A percentile compares a stretch with the other conserved stretches of the same genome.
Evolutionary conservation across 2,113 vertebrate genomes (phyloP).

Genomic region (Takifugu bimaculatus): DNA sequence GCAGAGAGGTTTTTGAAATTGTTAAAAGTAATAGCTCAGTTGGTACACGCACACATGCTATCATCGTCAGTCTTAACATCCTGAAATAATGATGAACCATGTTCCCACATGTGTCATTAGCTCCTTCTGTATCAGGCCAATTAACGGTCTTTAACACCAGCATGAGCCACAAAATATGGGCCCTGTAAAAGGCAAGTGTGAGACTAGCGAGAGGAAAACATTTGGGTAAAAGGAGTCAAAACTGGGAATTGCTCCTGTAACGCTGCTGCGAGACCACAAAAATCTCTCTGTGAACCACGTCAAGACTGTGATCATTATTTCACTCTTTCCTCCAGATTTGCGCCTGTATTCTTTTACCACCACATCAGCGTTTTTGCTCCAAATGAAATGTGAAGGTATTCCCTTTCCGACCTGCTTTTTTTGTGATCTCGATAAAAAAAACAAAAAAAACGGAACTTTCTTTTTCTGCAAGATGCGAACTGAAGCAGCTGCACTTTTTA

Average conservation of each 20-base stretch:
- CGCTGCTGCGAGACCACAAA: conserved; percentile 68
- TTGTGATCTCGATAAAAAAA: conserved; percentile 74
- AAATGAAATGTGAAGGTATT: conserved; percentile 85
- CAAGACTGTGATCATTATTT: conserved; percentile 67
- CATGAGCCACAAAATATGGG: conserved; percentile 35
- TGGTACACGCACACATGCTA: conserved; percentile 13
- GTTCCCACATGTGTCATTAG: conserved; percentile 20
- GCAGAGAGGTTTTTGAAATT: conserved; percentile 10
- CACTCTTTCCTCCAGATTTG: conserved; percentile 57
- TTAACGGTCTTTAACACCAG: conserved; percentile 25
- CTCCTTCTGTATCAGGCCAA: conserved; percentile 36
- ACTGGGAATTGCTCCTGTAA: conserved; percentile 61
- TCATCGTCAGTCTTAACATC: conserved; percentile 6
- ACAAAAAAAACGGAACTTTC: conserved; percentile 40
- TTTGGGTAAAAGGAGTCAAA: conserved; percentile 53
- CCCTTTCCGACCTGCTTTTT: conserved; percentile 72
- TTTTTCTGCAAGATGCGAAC: conserved; percentile 55
- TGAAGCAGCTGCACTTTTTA: neutral
- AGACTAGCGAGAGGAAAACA: conserved; percentile 61
- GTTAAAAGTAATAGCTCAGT: conserved; percentile 1
- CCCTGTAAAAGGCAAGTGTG: conserved; percentile 52
- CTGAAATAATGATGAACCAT: conserved; percentile 13
- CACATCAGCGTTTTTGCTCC: conserved; percentile 65
- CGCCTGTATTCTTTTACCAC: conserved; percentile 65
- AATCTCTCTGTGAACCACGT: conserved; percentile 68